Evolutionary conservation across 2,888 invertebrate species (phyloP).

Genomic region (Synergus gifuensis): DNA sequence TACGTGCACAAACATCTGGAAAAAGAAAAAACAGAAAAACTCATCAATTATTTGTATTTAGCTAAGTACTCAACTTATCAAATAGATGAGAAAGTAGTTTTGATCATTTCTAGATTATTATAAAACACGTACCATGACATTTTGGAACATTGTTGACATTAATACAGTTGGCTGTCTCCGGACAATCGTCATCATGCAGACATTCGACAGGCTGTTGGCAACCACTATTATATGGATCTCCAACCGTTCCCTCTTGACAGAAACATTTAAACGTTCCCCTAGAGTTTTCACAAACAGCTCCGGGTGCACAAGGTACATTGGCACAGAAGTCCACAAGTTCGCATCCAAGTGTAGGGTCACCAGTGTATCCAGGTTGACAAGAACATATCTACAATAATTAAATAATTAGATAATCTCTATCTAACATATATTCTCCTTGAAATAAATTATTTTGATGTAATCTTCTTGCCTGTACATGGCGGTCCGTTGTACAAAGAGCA

Average conservation of each 20-base stretch:
- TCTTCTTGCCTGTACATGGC: conserved; percentile 84
- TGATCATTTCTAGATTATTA: neutral
- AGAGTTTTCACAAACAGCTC: conserved; percentile 88
- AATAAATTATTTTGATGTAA: neutral
- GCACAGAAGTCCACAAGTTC: conserved; percentile 88
- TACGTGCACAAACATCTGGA: conserved; percentile 87
- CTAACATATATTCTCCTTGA: neutral
- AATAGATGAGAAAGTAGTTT: neutral
- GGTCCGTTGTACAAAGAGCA: conserved; percentile 91
- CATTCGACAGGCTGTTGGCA: conserved; percentile 92
- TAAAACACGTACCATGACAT: conserved; percentile 82
- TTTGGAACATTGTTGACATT: conserved; percentile 86
- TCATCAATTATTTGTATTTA: neutral
- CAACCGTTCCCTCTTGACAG: conserved; percentile 89
- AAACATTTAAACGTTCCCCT: conserved; percentile 89
- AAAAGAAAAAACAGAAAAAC: conserved; percentile 50
- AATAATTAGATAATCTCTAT: neutral
- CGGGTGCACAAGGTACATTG: conserved; percentile 88
- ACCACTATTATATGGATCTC: conserved; percentile 91
- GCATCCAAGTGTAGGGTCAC: conserved; percentile 87
- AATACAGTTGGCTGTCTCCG: conserved; percentile 87
- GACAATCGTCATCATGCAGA: conserved; percentile 88
- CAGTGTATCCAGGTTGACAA: conserved; percentile 93
- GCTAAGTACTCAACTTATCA: neutral
- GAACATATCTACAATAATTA: conserved; percentile 80